phyloP scores from a whole-genome alignment of 1,140 invertebrate species.

The Magallana gigas region DNA sequence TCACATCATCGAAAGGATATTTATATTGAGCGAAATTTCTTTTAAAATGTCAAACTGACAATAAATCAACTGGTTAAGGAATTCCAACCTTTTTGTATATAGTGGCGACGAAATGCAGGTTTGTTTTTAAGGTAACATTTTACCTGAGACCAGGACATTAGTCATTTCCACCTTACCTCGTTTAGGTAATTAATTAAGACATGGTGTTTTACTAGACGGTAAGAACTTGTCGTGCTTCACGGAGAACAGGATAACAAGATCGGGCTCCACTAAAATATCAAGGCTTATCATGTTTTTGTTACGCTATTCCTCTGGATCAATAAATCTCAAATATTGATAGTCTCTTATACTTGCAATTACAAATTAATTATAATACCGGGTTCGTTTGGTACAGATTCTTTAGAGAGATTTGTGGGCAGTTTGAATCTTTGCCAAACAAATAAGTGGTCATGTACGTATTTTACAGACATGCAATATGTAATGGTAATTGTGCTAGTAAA shows the following conservation, averaged over 20 bases:
- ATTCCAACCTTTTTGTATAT: not conserved
- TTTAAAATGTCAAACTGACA: constrained; percentile 26
- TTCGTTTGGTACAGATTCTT: not conserved
- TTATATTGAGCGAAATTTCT: constrained; percentile 23
- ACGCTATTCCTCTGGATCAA: not conserved
- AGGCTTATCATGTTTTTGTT: not conserved
- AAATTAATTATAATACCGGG: constrained; percentile 8
- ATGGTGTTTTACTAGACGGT: not conserved
- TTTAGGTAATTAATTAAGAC: constrained; percentile 19
- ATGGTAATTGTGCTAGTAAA: too few species aligned
- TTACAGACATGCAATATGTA: too few species aligned
- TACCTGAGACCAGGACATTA: constrained; percentile 19
- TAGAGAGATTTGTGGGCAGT: not conserved
- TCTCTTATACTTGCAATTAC: not conserved
- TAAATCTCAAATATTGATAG: not conserved
- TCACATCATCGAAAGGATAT: constrained; percentile 22
- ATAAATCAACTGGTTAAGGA: constrained; percentile 13
- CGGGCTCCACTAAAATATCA: constrained; percentile 8
- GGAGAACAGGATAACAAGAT: constrained; percentile 21
- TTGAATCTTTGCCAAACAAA: too few species aligned
- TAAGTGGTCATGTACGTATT: too few species aligned
- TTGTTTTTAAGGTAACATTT: constrained; percentile 12
- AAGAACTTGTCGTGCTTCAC: not conserved
- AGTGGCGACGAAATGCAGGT: not conserved
- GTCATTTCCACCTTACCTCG: not conserved